Evolutionary conservation across 1,140 invertebrate genomes (phyloP).

Genomic region (Charaxes varanes): DNA sequence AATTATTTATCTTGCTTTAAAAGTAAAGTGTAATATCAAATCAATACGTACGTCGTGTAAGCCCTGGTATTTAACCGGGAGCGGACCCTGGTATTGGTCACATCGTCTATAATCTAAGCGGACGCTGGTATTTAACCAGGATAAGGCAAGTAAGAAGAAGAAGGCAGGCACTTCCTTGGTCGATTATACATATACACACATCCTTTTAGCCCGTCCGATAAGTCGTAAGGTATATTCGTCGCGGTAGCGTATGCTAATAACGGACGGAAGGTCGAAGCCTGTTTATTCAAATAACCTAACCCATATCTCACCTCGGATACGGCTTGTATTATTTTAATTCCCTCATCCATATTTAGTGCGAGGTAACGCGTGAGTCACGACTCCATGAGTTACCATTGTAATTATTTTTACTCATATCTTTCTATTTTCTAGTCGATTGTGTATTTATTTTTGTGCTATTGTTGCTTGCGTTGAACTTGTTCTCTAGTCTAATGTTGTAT

Average conservation of each 20-base stretch:
- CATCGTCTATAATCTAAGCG: too few relatives aligned
- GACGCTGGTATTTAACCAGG: too few relatives aligned
- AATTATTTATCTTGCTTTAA: too few relatives aligned
- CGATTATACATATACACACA: slow-evolving; percentile 4
- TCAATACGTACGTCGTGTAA: too few relatives aligned
- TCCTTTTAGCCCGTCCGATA: slow-evolving; percentile 14
- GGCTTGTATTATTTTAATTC: slow-evolving; percentile 61
- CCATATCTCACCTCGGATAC: slow-evolving; percentile 44
- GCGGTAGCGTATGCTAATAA: slow-evolving; percentile 32
- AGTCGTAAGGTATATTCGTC: slow-evolving; percentile 15
- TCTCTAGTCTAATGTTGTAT: too few relatives aligned
- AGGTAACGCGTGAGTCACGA: slow-evolving; percentile 43
- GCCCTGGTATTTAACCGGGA: too few relatives aligned
- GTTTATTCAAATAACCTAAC: slow-evolving; percentile 50
- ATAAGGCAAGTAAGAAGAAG: too few relatives aligned
- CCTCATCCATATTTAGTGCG: slow-evolving; percentile 58
- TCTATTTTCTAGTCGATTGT: slow-evolving; percentile 7
- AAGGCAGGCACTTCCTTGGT: too few relatives aligned
- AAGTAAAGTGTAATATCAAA: too few relatives aligned
- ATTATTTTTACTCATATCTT: slow-evolving; percentile 18
- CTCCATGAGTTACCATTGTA: slow-evolving; percentile 21
- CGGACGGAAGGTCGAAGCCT: slow-evolving; percentile 42
- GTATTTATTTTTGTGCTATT: too few relatives aligned
- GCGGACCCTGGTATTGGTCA: too few relatives aligned
- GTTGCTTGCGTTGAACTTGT: neutral